A percentile compares a stretch with the other conserved stretches of the same genome.
phyloP scores from a whole-genome alignment of 2,113 vertebrate genomes.

The Chroicocephalus ridibundus region DNA sequence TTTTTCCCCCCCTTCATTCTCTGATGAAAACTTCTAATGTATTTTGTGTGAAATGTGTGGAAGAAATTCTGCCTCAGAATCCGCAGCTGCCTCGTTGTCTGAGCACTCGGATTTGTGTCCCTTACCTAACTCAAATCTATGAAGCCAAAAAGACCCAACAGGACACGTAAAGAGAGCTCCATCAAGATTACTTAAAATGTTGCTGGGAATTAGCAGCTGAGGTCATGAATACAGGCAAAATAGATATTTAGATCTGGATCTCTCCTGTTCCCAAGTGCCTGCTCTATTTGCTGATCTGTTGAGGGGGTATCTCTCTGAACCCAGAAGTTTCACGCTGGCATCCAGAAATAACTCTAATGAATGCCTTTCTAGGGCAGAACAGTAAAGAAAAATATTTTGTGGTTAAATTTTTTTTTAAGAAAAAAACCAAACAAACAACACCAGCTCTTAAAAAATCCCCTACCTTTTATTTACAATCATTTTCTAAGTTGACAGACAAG shows the following conservation, averaged over 20 bases:
- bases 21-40: neutral
- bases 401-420: too few species aligned
- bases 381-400: neutral
- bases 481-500: neutral
- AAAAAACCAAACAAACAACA: neutral
- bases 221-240: neutral
- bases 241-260: neutral
- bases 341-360: neutral
- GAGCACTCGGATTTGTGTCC: neutral
- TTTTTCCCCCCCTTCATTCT: neutral
- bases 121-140: neutral
- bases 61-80: neutral
- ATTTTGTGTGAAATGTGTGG: neutral
- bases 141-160: neutral
- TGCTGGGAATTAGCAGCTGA: neutral
- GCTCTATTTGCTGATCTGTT: neutral
- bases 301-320: neutral
- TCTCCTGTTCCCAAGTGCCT: neutral
- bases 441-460: neutral
- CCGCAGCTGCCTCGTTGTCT: neutral
- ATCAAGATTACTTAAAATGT: neutral
- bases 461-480: neutral
- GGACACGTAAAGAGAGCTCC: neutral
- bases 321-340: neutral
- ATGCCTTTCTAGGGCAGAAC: neutral